Percentiles rank a stretch among this genome's conserved stretches.
phyloP scores from a whole-genome alignment of 2,888 invertebrate genomes.

The Scelioninae gen. 2 region DNA sequence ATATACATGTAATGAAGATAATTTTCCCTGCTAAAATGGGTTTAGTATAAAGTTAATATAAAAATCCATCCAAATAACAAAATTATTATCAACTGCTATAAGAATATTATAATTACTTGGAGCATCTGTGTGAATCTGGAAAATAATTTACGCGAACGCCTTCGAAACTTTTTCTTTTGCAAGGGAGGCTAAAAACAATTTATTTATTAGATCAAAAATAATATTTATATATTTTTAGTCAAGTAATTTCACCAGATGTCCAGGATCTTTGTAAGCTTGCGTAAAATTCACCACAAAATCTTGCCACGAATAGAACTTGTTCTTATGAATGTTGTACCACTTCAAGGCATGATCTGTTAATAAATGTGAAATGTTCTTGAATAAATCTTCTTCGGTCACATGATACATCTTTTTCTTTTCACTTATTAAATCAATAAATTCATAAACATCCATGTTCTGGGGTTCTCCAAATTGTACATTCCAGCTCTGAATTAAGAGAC shows the following conservation, averaged over 20 bases:
- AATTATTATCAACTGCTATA: too few species aligned
- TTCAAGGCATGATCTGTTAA: slow-evolving; percentile 19
- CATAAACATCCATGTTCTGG: not conserved
- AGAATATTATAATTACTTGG: too few species aligned
- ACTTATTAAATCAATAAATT: slow-evolving; percentile 12
- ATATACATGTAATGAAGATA: too few species aligned
- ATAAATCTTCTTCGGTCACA: slow-evolving; percentile 9
- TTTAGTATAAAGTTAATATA: too few species aligned
- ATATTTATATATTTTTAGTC: too few species aligned
- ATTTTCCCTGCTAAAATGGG: too few species aligned
- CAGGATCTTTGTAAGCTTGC: slow-evolving; percentile 16
- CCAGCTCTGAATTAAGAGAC: slow-evolving; percentile 8
- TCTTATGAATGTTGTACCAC: slow-evolving; percentile 11
- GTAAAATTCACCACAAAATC: slow-evolving; percentile 38
- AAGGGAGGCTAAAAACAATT: too few species aligned
- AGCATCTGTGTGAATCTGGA: too few species aligned
- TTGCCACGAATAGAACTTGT: slow-evolving; percentile 25
- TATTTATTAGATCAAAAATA: too few species aligned
- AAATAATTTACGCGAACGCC: too few species aligned
- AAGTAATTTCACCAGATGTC: slow-evolving; percentile 2
- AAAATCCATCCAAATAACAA: too few species aligned
- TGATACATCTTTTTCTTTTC: slow-evolving; percentile 3
- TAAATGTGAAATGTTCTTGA: not conserved
- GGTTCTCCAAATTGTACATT: slow-evolving; percentile 12
- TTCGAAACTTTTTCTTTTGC: too few species aligned